These are phyloP conservation scores for Tetheella fluctuosa DNA, from an alignment of 2,888 invertebrate genomes.

Conservation along the genomic window DNA sequence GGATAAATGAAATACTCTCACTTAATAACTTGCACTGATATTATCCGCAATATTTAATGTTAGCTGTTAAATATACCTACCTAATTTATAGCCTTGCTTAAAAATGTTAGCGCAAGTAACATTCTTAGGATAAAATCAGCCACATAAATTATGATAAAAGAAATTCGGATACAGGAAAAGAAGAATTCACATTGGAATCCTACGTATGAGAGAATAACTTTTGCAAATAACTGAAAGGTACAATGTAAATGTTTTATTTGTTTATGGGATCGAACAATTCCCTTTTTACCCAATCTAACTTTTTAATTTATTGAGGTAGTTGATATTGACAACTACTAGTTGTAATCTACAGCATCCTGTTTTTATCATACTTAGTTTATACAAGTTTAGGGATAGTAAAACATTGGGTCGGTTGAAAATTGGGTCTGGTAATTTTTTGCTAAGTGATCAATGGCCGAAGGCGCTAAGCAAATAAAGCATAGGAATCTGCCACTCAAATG, in stretches of 20 bases:
- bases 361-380: neutral
- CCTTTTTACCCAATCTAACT: neutral
- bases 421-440: too few species aligned
- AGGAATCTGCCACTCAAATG: too few species aligned
- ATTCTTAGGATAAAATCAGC: neutral
- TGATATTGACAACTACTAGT: neutral
- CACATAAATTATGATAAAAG: slow-evolving; percentile 4
- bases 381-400: neutral
- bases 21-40: slow-evolving; percentile 23
- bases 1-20: neutral
- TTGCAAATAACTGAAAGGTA: neutral
- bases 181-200: too few species aligned
- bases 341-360: neutral
- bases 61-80: slow-evolving; percentile 28
- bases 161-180: neutral
- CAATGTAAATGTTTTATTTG: neutral
- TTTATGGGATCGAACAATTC: neutral
- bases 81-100: slow-evolving; percentile 31
- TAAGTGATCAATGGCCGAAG: too few species aligned
- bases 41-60: slow-evolving; percentile 35
- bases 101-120: neutral
- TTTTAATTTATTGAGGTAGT: neutral
- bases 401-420: neutral
- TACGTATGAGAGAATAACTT: neutral
- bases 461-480: too few species aligned